A percentile compares a stretch with the other conserved stretches of the same genome.
phyloP scores from a whole-genome alignment of 37 sponge, comb jelly and placozoan genomes.

The Haliclona indistincta region DNA sequence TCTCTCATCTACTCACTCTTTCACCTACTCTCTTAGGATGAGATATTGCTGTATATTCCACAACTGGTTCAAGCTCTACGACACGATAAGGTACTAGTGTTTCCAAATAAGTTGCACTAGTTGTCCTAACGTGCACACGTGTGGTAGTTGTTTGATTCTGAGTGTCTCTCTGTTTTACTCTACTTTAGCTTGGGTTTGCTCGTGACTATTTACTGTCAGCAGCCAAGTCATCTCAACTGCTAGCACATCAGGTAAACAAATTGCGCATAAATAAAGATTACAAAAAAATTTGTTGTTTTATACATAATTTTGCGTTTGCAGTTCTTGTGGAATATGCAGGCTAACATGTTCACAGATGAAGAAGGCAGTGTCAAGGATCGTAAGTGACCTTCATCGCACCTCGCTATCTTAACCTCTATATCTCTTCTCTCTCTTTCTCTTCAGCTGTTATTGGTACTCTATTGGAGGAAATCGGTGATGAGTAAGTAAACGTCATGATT shows the following conservation, averaged over 20 bases:
- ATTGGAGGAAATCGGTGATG: conserved; percentile 33
- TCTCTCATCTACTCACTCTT: too few relatives aligned
- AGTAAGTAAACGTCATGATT: too few relatives aligned
- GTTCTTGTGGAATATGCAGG: conserved; percentile 98
- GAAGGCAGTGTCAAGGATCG: conserved; percentile 78
- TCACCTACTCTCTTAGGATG: conserved; percentile 44
- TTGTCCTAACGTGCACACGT: not conserved
- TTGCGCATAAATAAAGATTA: not conserved
- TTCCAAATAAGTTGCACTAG: not conserved
- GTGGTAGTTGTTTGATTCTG: not conserved
- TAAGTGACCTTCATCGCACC: too few relatives aligned
- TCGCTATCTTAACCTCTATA: too few relatives aligned
- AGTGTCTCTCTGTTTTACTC: not conserved
- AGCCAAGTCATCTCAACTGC: conserved; percentile 80
- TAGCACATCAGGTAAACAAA: conserved; percentile 81
- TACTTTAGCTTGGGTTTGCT: conserved; percentile 69
- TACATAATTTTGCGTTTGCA: conserved; percentile 17
- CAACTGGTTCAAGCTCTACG: conserved; percentile 94
- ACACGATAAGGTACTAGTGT: conserved; percentile 67
- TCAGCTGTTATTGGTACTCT: conserved; percentile 67
- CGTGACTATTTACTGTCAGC: conserved; percentile 72
- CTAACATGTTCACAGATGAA: conserved; percentile 92
- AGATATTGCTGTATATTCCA: conserved; percentile 86
- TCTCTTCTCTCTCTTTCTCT: not conserved
- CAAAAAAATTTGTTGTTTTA: not conserved